Conservation (phyloP, 2,888 invertebrate species). For the Sarcophaga rosellei region DNA sequence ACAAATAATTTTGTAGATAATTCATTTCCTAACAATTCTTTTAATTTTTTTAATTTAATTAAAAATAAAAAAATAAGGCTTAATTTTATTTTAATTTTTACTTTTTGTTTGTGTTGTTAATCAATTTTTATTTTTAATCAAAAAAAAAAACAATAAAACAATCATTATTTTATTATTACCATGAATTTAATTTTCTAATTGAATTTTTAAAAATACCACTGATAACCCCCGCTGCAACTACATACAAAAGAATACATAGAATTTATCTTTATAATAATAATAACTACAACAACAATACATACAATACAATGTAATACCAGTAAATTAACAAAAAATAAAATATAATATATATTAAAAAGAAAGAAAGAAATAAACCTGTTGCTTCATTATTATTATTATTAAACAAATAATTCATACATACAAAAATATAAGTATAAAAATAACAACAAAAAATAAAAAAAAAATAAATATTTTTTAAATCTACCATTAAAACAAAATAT, state of each 20-base stretch:
- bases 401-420: slow-evolving; percentile 33
- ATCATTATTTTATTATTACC: no score
- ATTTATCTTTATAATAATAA: not conserved
- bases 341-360: not conserved
- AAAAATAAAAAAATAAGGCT: not conserved
- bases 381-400: slow-evolving; percentile 53
- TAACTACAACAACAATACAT: not conserved
- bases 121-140: not conserved
- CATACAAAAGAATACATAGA: slow-evolving; percentile 26
- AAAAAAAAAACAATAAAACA: not conserved
- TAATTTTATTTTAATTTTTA: slow-evolving; percentile 11
- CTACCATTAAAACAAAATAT: slow-evolving; percentile 38
- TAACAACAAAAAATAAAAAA: slow-evolving; percentile 26
- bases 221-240: slow-evolving; percentile 14
- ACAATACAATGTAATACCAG: not conserved
- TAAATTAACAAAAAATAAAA: not conserved
- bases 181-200: not conserved
- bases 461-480: slow-evolving; percentile 50
- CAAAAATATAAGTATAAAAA: slow-evolving; percentile 31
- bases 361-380: slow-evolving; percentile 52
- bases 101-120: not conserved
- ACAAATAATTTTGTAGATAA: slow-evolving; percentile 52
- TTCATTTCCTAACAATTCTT: slow-evolving; percentile 11
- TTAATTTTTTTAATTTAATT: not conserved
- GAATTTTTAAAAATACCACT: slow-evolving; percentile 9